Evolutionary conservation across 2,113 vertebrate species (phyloP), one percentile per base, ranked within the genome.

Genomic region (Colistium nudipinnis): DNA sequence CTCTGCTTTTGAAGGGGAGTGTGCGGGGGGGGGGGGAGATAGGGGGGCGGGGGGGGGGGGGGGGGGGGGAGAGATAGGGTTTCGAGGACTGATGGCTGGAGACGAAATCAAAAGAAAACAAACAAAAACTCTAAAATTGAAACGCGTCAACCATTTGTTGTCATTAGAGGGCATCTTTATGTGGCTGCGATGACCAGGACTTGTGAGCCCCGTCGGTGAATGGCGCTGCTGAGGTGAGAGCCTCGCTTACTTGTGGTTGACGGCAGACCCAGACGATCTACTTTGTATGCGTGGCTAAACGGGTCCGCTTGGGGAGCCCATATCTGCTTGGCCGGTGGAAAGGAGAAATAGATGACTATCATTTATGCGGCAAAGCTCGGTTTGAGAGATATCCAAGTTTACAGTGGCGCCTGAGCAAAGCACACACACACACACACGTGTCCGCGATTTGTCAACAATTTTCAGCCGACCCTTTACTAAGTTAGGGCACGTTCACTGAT

Each of bases 271-370:
- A 60, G 76, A 54, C 73, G 63, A 47, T 78, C 77, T 86, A 60
- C 64, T 87, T 79, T 81, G 86, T 84, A 87, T 85, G 78, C 80
- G 54, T 28, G 22, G 17, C 69, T 87, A 88, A 87, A 75, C 25
- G 39, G 59, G 79, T 51, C 64, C 67, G 49, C 78, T 87, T 86
- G 80, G 78, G 76, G 48, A 89, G 62, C 69, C 62, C 62, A 79
- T 87, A 87, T 86, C 70, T 86, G 85, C 83, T 88, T 86, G 87
- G 73, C 77, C 83, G 73, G 71, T 77, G 75, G 83, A 88, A 88
- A 85, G 74, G 47, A 74, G 53, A 72, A 86, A 83, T 83, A 83
- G 81, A 88, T 83, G 66, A 60, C 75, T 83, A 81, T 89, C 68
- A 84, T 86, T 80, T 86, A 76, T 60, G 67, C 38, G 2, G 75